These are phyloP conservation scores for Prionailurus bengalensis DNA, from an alignment of 2,113 vertebrate species.

Conservation along the genomic window DNA sequence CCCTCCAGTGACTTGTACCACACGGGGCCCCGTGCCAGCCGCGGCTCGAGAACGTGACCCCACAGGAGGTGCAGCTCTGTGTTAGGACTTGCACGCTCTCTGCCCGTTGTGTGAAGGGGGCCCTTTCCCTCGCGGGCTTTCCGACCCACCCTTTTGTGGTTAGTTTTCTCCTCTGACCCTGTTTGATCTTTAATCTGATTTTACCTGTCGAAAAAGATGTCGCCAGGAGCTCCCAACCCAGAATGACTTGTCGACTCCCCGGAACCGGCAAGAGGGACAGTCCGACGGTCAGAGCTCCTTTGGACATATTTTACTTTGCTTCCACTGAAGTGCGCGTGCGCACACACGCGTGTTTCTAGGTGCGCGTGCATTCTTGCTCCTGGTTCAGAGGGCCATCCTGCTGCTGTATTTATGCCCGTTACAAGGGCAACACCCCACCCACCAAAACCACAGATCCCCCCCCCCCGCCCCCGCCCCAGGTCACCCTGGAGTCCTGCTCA, in stretches of 20 bases:
- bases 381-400: background rate
- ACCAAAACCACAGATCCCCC: rapidly evolving
- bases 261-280: rapidly evolving
- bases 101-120: rapidly evolving
- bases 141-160: background rate
- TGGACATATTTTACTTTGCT: background rate
- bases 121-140: background rate
- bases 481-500: background rate
- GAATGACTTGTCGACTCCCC: background rate
- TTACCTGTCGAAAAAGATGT: background rate
- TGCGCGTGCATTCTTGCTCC: background rate
- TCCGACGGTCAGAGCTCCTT: background rate
- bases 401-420: too few species aligned
- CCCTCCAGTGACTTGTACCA: rapidly evolving
- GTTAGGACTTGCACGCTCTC: rapidly evolving
- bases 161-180: background rate
- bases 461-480: too few species aligned
- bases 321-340: background rate
- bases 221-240: background rate
- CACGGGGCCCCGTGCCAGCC: rapidly evolving
- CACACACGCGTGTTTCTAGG: background rate
- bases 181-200: background rate
- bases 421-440: rapidly evolving
- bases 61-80: rapidly evolving
- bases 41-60: background rate